These are phyloP conservation scores for Latrodectus geometricus DNA, from an alignment of 1,140 invertebrate species.

Conservation along the genomic window DNA sequence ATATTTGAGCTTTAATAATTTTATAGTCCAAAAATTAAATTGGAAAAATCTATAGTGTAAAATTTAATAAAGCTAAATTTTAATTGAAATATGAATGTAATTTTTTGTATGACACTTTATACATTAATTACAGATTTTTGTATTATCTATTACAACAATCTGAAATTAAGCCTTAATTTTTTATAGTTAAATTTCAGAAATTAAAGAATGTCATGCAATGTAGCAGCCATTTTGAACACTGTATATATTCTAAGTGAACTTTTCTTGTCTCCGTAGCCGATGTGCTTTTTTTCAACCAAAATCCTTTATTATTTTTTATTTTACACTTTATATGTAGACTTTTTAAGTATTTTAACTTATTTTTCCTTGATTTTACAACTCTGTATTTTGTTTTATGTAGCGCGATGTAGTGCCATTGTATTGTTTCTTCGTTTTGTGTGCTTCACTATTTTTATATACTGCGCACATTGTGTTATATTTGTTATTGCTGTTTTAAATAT, in stretches of 20 bases:
- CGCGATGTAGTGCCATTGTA: constrained; percentile 43
- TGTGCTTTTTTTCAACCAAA: constrained; percentile 47
- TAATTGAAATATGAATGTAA: neutral
- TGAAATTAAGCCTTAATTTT: too few relatives aligned
- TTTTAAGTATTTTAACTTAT: constrained; percentile 38
- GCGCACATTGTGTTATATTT: constrained; percentile 50
- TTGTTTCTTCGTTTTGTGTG: constrained; percentile 36
- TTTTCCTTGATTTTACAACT: constrained; percentile 15
- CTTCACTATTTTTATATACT: constrained; percentile 46
- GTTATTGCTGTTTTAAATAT: constrained; percentile 9
- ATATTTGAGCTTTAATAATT: neutral
- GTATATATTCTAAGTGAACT: constrained; percentile 18
- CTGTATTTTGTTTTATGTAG: constrained; percentile 35
- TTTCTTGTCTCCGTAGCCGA: constrained; percentile 19
- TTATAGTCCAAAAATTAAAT: neutral
- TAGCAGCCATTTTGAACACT: constrained; percentile 31
- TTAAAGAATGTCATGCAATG: neutral
- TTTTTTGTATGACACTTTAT: neutral
- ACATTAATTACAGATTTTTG: neutral
- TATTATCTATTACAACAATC: too few relatives aligned
- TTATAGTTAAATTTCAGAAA: too few relatives aligned
- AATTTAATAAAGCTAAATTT: neutral
- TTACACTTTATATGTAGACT: neutral
- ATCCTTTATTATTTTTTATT: constrained; percentile 8
- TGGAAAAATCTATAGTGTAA: neutral